A percentile compares a stretch with the other conserved stretches of the same genome.
phyloP scores from a whole-genome alignment of 2,797 vertebrate genomes.

The Malurus leucopterus region DNA sequence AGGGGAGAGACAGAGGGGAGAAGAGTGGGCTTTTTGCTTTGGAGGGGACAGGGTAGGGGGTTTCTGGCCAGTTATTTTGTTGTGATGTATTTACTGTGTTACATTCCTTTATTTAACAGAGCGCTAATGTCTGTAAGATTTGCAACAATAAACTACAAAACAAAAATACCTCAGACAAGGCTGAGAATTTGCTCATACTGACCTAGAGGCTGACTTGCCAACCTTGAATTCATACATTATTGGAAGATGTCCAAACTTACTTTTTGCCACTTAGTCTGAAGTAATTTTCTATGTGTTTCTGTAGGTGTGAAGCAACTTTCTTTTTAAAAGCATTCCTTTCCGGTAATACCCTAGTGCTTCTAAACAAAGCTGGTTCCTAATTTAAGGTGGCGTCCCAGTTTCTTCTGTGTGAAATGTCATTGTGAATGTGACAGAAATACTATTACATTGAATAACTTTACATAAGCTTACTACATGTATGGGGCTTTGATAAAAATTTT shows the following conservation, averaged over 20 bases:
- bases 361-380: neutral
- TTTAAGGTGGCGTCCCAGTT: neutral
- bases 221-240: neutral
- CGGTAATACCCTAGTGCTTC: neutral
- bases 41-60: neutral
- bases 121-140: conserved; percentile 88
- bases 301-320: neutral
- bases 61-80: conserved; percentile 76
- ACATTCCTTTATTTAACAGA: conserved; percentile 84
- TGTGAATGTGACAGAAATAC: neutral
- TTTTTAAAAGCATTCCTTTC: neutral
- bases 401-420: neutral
- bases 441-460: neutral
- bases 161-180: conserved; percentile 68
- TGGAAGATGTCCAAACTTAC: neutral
- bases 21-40: conserved; percentile 28
- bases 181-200: conserved; percentile 39
- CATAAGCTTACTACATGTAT: neutral
- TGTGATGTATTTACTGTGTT: conserved; percentile 83
- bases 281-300: neutral
- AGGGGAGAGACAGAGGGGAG: neutral
- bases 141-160: conserved; percentile 86
- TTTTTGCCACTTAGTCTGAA: neutral
- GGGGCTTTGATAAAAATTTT: neutral
- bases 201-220: neutral